Evolutionary conservation across 2,888 invertebrate genomes (phyloP), one percentile per base, ranked within the genome.

Genomic region (Phaonia tiefii): DNA sequence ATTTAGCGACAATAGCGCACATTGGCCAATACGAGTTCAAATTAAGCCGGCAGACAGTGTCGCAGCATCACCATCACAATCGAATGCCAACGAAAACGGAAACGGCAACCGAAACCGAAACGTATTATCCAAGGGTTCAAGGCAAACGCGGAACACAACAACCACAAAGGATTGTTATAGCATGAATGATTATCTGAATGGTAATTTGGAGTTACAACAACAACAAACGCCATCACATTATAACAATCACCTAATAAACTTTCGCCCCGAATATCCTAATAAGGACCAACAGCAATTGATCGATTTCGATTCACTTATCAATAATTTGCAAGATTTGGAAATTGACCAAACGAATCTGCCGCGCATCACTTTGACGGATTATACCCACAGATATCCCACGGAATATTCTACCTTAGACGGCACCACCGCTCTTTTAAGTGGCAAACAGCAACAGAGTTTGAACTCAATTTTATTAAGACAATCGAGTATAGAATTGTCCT

Each of bases 301-400:
- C 3, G 17, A 31, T 54, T 56, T 81, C 3, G 72, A 81, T 69
- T 26, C 46, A n/a, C 69, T 81, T 63, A 88, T 89, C 72, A 88
- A 89, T 75, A 89, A 89, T 69, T 58, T 87, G 26, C 84, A 74
- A 54, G 84, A 85, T 75, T 83, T 89, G 72, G 87, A 87, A 71
- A 80, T 89, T 75, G 85, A 83, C 69, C 80, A 76, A 65, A 69
- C 74, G 26, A 83, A 80, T 70, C 83, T 90, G 76, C 90, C 90
- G 63, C 88, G 87, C 84, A 90, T 90, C 13, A 88, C 89, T 42
- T 84, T 90, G 65, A 90, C 89, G 37, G 90, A 90, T 82, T 90
- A 86, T 60, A 79, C 67, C 46, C 51, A 72, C 13, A 69, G 26
- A 44, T 65, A 79, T 81, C 78, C 81, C 71, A 81, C 63, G 58